Evolutionary conservation across 1,140 invertebrate species (phyloP), one percentile per base, ranked within the genome.

Genomic region (Cyclina sinensis): DNA sequence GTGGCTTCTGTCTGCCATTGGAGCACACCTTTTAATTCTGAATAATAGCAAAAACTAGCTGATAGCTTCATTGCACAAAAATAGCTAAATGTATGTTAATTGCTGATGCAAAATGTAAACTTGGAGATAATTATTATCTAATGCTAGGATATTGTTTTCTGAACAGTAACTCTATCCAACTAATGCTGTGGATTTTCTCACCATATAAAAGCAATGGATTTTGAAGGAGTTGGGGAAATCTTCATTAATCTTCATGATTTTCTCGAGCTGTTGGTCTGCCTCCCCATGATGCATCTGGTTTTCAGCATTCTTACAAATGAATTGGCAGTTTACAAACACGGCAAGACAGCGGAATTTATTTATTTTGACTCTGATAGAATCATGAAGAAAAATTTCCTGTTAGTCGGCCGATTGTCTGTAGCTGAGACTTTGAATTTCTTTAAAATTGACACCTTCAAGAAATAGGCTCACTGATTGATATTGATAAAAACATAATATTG

Each of bases 251-350:
- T 37, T 27, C 27, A 70, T 70, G 32, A 70, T 21, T 70, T 70
- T 39, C 16, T 70, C 32, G 24, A 70, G 65, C 21, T 1, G 37
- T 18, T 27, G 32, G 32, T 70, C 30, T 39, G 65, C 65, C 32
- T 35, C 35, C 65, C 65, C 65, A 70, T 35, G 32, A 70, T 70
- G 65, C 65, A 70, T 70, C 65, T 70, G 65, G 65, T 70, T 70
- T 70, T 70, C 65, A 70, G 21, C 65, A n/a, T n/a, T 30, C 65
- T 70, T 70, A 37, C 32, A 70, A 70, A 70, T 70, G 65, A 70
- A 70, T n/a, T 32, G 32, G 30, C 65, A 35, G 32, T 35, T 37
- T 70, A 70, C 65, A 70, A 70, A 70, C 65, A 70, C 32, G 12
- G 11, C 65, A 70, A 70, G 32, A 65, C 65, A 35, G 32, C 65